Percentiles rank a stretch among this genome's conserved stretches.
phyloP scores from a whole-genome alignment of 2,113 vertebrate genomes.

The Spilogale gracilis region DNA sequence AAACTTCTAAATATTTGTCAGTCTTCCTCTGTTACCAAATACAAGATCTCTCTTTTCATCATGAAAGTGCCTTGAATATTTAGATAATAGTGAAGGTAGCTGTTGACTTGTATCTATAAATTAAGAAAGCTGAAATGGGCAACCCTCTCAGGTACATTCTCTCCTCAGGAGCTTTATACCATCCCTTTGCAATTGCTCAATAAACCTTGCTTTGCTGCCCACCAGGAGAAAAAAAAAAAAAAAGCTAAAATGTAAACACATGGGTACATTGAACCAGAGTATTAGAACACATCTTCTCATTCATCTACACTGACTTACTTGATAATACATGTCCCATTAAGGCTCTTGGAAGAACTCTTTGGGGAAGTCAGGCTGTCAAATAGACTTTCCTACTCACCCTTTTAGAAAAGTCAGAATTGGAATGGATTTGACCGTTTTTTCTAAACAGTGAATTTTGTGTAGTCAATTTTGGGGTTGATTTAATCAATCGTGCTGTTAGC shows the following conservation, averaged over 20 bases:
- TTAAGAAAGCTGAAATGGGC: not conserved
- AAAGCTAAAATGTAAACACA: not conserved
- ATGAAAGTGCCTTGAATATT: not conserved
- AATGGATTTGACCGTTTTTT: slow-evolving; percentile 1
- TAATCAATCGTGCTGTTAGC: slow-evolving; percentile 19
- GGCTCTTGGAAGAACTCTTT: not conserved
- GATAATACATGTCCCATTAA: not conserved
- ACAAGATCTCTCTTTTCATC: not conserved
- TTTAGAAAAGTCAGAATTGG: not conserved
- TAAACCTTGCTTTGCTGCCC: not conserved
- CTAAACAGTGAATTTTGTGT: not conserved
- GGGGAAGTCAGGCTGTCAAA: not conserved
- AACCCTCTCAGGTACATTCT: not conserved
- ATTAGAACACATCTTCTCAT: not conserved
- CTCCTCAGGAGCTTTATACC: not conserved
- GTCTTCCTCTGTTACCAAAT: not conserved
- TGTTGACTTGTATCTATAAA: not conserved
- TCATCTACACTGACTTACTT: not conserved
- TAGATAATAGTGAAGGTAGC: not conserved
- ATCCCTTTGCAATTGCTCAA: not conserved
- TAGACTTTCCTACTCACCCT: not conserved
- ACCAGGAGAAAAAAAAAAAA: too few species aligned
- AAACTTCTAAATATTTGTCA: not conserved
- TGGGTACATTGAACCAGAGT: not conserved
- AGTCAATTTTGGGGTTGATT: slow-evolving; percentile 37